Evolutionary conservation across 2,888 invertebrate species (phyloP).

Genomic region (Oxyteleia sp.): DNA sequence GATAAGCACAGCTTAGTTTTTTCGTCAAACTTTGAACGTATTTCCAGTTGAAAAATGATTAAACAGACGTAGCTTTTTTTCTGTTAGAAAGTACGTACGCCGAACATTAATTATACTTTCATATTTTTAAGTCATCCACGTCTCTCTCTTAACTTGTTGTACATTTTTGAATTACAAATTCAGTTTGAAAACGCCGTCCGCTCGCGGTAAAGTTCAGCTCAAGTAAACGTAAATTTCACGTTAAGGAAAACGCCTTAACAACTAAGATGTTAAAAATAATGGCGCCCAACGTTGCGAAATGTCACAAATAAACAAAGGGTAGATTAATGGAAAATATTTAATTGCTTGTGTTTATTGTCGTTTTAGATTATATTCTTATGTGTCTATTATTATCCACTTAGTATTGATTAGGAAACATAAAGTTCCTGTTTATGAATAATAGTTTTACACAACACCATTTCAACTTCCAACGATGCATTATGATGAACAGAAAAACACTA

Average conservation of each 20-base stretch:
- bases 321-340: too few relatives aligned
- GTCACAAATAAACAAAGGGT: too few relatives aligned
- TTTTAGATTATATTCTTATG: slow-evolving; percentile 19
- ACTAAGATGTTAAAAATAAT: too few relatives aligned
- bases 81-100: slow-evolving; percentile 34
- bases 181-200: slow-evolving; percentile 18
- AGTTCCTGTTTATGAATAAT: slow-evolving; percentile 56
- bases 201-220: slow-evolving; percentile 10
- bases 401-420: slow-evolving; percentile 45
- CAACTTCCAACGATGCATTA: slow-evolving; percentile 31
- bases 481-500: slow-evolving; percentile 10
- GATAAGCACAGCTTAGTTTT: slow-evolving; percentile 6
- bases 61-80: slow-evolving; percentile 21
- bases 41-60: slow-evolving; percentile 17
- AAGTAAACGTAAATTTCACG: background rate
- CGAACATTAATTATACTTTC: slow-evolving; percentile 43
- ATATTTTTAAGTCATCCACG: slow-evolving; percentile 28
- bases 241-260: too few relatives aligned
- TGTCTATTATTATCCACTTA: slow-evolving; percentile 47
- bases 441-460: slow-evolving; percentile 45
- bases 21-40: slow-evolving; percentile 9
- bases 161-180: slow-evolving; percentile 42
- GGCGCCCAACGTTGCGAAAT: too few relatives aligned
- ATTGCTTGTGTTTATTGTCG: too few relatives aligned
- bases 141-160: slow-evolving; percentile 22